A percentile compares a stretch with the other conserved stretches of the same genome.
These are phyloP conservation scores for Spisula solida DNA, from an alignment of 2,888 invertebrate genomes.

Conservation along the genomic window DNA sequence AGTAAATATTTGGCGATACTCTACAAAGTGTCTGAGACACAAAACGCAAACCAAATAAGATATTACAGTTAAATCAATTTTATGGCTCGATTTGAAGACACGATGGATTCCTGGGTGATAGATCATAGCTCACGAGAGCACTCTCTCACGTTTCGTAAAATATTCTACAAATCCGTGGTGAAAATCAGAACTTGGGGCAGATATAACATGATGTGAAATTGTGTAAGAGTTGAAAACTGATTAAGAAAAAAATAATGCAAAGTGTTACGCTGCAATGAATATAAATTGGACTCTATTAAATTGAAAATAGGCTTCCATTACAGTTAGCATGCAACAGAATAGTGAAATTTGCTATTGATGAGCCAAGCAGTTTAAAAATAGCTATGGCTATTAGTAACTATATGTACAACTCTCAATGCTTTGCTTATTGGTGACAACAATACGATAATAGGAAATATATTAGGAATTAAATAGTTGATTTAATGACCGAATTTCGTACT, in stretches of 20 bases:
- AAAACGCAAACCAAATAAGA: not conserved
- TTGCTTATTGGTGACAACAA: too few relatives aligned
- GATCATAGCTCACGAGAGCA: not conserved
- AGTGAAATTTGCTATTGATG: not conserved
- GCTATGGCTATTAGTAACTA: too few relatives aligned
- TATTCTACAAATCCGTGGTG: not conserved
- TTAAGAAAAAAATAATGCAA: not conserved
- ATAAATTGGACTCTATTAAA: conserved; percentile 4
- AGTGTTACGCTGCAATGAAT: not conserved
- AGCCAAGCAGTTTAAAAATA: not conserved
- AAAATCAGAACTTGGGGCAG: not conserved
- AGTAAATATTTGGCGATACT: too few relatives aligned
- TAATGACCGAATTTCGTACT: too few relatives aligned
- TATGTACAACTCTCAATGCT: too few relatives aligned
- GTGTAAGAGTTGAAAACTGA: not conserved
- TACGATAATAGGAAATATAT: too few relatives aligned
- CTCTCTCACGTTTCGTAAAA: not conserved
- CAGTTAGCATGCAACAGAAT: not conserved
- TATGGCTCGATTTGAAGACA: not conserved
- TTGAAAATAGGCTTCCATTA: not conserved
- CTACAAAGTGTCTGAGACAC: not conserved
- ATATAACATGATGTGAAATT: not conserved
- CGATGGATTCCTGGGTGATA: not conserved
- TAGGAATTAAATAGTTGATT: too few relatives aligned
- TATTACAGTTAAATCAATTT: not conserved